Evolutionary conservation across 2,113 vertebrate genomes (phyloP).

Genomic region (Neodon shergylaensis): DNA sequence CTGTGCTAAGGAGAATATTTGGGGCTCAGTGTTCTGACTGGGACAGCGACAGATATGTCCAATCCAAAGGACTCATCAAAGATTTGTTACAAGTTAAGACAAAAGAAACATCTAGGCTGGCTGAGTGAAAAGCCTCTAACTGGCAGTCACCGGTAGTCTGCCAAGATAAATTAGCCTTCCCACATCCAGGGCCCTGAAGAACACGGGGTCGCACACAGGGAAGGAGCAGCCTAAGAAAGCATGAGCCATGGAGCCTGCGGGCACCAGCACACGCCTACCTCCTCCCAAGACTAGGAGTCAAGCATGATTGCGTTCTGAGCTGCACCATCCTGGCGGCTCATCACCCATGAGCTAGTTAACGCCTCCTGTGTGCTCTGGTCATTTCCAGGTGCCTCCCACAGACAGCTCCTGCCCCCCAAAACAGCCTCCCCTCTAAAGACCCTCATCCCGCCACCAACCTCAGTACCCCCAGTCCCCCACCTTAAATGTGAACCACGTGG

Average conservation of each 20-base stretch:
- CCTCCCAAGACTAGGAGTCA: background rate
- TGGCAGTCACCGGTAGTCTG: background rate
- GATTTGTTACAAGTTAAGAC: background rate
- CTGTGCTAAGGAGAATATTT: background rate
- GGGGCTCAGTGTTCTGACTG: background rate
- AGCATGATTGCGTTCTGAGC: background rate
- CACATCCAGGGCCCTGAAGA: background rate
- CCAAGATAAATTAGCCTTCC: background rate
- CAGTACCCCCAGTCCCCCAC: background rate
- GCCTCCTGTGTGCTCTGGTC: background rate
- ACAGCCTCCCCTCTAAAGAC: background rate
- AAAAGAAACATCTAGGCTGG: background rate
- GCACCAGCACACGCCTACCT: too few relatives aligned
- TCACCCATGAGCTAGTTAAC: background rate
- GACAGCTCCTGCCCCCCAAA: background rate
- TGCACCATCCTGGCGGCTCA: too few relatives aligned
- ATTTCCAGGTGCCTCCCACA: background rate
- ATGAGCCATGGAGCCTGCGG: rapidly evolving
- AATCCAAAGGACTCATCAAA: background rate
- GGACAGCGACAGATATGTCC: background rate
- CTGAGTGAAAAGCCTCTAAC: background rate
- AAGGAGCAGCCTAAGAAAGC: too few relatives aligned
- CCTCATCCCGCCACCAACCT: background rate
- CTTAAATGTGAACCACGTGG: background rate
- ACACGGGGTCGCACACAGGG: background rate